Evolutionary conservation across 2,888 invertebrate genomes (phyloP).

Genomic region (Drosophila limbata): DNA sequence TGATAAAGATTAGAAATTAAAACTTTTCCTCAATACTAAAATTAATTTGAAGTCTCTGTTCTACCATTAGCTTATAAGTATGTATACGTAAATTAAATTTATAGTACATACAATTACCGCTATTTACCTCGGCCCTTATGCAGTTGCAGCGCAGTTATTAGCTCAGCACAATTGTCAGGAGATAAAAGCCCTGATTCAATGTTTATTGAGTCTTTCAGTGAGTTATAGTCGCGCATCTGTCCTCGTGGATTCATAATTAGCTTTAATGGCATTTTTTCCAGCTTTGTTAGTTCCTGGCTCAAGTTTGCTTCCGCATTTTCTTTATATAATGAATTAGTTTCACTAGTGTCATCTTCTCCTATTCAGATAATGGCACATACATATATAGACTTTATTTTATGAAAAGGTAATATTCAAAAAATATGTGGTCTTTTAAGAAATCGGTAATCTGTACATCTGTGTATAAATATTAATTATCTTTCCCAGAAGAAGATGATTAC

Average conservation of each 20-base stretch:
- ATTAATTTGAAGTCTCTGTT: too few relatives aligned
- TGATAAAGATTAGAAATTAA: too few relatives aligned
- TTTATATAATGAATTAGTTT: conserved; percentile 65
- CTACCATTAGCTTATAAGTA: neutral
- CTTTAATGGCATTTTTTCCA: conserved; percentile 87
- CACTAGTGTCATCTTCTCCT: conserved; percentile 42
- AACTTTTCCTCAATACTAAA: too few relatives aligned
- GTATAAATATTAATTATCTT: neutral
- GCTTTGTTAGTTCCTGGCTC: conserved; percentile 49
- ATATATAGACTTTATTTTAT: neutral
- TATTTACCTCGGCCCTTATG: conserved; percentile 91
- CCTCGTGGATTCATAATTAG: conserved; percentile 92
- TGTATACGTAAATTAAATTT: neutral
- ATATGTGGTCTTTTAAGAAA: neutral
- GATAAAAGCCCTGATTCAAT: conserved; percentile 88
- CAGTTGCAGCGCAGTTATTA: conserved; percentile 92
- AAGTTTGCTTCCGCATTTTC: conserved; percentile 75
- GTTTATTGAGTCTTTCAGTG: conserved; percentile 88
- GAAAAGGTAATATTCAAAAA: neutral
- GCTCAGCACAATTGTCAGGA: conserved; percentile 91
- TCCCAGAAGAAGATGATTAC: conserved; percentile 1
- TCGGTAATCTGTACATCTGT: neutral
- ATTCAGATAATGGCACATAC: conserved; percentile 57
- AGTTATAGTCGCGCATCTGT: conserved; percentile 89
- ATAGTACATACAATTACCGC: neutral